Evolutionary conservation across 2,113 vertebrate genomes (phyloP).

Genomic region (Synodontis membranacea): DNA sequence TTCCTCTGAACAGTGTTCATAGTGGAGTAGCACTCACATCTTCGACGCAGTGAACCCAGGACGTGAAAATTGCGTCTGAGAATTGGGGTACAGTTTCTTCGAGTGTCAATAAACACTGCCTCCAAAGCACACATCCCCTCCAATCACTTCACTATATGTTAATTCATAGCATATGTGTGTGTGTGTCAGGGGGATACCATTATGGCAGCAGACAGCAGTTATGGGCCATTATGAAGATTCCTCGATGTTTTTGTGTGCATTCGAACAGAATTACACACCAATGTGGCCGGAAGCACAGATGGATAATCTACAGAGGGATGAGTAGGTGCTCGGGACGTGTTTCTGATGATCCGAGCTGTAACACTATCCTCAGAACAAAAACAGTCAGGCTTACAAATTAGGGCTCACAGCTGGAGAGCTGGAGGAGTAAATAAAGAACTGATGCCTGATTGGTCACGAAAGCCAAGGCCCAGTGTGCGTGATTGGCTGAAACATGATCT

Average conservation of each 20-base stretch:
- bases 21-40: neutral
- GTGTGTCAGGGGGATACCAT: neutral
- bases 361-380: conserved; percentile 29
- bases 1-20: conserved; percentile 1
- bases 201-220: conserved; percentile 7
- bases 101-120: neutral
- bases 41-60: neutral
- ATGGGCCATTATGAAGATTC: conserved; percentile 11
- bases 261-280: conserved; percentile 6
- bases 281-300: neutral
- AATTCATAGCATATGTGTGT: conserved; percentile 21
- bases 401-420: conserved; percentile 24
- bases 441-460: conserved; percentile 59
- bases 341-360: neutral
- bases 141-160: conserved; percentile 8
- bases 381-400: neutral
- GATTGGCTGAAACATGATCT: conserved; percentile 52
- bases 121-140: too few relatives aligned
- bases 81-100: conserved; percentile 22
- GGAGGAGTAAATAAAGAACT: conserved; percentile 30
- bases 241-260: neutral
- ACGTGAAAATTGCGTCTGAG: neutral
- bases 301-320: neutral
- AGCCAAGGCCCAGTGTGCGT: conserved; percentile 53
- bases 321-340: neutral